Base-by-base conservation (phyloP, 1,140 invertebrate genomes). In the Dendrolimus kikuchii region DNA sequence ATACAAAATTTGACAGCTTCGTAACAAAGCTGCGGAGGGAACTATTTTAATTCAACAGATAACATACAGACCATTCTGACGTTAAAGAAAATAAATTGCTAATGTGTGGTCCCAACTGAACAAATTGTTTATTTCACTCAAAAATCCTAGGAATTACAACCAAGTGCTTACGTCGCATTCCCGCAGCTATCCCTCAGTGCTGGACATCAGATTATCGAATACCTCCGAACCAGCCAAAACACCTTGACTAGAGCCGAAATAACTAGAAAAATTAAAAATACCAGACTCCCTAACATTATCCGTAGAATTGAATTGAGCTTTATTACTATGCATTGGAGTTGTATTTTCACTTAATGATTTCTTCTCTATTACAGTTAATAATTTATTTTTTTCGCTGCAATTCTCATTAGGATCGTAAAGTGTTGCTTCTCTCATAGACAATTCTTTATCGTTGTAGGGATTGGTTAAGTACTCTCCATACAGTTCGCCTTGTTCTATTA, bases 191-290 rank as follows among this genome's bases (percentile, higher is more conserved):
- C 81, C 83, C 8, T 86, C 80, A 37, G 81, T 77, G 1, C 76
- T 68, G 5, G 80, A 70, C 68, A 82, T 70, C 7, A 84, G 42
- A 0, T 65, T 68, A 43, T 87, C 89, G 60, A 89, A 92, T 5
- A 91, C 88, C 55, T 92, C 91, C 0, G 90, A 90, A 7, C 90
- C 90, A 0, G 88, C 88, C 36, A 86, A 88, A 51, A 88, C 71
- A 36, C 71, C 80, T 38, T 81, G 83, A 10, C 86, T 82, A 50
- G 83, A 80, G 46, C 85, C 87, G 64, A 92, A 92, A 64, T 91
- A 92, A 68, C 88, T 90, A 0, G 89, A 68, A 53, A 87, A 88
- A 53, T 86, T 88, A 46, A 88, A 88, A 42, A 83, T 78, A 50
- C 83, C 64, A 5, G 79, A 79, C 9, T 80, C 66, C 10, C 74